Evolutionary conservation across 2,888 invertebrate genomes (phyloP), one percentile per base, ranked within the genome.

Genomic region (Malacosoma neustria): DNA sequence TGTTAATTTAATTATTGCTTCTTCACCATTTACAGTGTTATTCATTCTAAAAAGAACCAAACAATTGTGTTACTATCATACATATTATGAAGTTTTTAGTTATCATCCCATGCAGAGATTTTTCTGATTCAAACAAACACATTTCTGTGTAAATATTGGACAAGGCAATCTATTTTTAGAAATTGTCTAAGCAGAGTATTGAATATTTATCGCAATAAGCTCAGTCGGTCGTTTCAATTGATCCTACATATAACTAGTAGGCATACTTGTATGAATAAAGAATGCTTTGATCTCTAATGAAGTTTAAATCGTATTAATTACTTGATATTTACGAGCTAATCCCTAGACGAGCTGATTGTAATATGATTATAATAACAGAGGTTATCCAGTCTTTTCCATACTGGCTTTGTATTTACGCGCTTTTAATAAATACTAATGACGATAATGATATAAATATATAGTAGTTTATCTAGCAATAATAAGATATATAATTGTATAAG

Each of bases 1-100:
- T 74, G 76, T 72, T 79, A 76, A 77, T 80, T 77, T 64, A 74
- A 73, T 75, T 72, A 74, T 61, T 62, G 53, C 58, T 58, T 49
- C 51, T 54, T 51, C 54, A 61, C 52, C 52, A 52, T 54, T 58
- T 56, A 48, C 54, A 53, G 47, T 49, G 49, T 47, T 52, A 48
- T 47, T 47, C 42, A 51, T 54, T 52, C 39, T 22, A 22, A 22
- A 22, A 2, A 22, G 5, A 22, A 22, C 5, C 22, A 22, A 9
- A 22, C 9, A 9, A 22, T 22, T 7, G 9, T 22, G 9, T 22
- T 22, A 22, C 6, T 9, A 22, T 5, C 22, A 5, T 22, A 22
- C 5, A 22, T 7, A 22, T 22, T 22, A 22, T 22, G 9, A n/a
- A 4, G 22, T 9, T 2, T 22, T 22, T 22, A 9, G 22, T 9